Base-by-base conservation (phyloP, 1,140 invertebrate genomes). In the Lordiphosa mommai region DNA sequence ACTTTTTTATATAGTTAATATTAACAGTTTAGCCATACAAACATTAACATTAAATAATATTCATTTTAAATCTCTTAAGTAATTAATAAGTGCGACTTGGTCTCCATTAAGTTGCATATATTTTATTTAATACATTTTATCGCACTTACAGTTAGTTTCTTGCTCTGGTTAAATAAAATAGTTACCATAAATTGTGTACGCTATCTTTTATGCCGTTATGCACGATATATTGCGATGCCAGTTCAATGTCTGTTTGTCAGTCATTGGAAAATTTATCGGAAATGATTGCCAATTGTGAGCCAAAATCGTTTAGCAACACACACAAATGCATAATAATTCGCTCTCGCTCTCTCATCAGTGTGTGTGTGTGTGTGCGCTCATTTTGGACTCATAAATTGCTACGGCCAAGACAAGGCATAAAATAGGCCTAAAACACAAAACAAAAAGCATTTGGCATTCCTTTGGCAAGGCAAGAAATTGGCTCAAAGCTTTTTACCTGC, bases 71-170 rank as follows among this genome's bases (percentile, higher is more conserved):
- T 17, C 16, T 17, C 16, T 17, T 3, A 2, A 2, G 1, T 17
- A 17, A 17, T 17, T 17, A 3, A 17, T 27, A 7, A 27, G 23
- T 27, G 6, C 5, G 7, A 4, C 2, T 27, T 7, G 7, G 23
- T 7, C 23, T 27, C 23, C 23, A 27, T 27, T 27, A 7, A 2
- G 23, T 7, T 6, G 23, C 23, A 27, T 27, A 27, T 27, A 7
- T 6, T 27, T 27, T 7, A 27, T 27, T 27, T 27, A 27, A 27
- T 7, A 27, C 23, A n/a, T 27, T 27, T 27, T 27, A 27, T 27
- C 23, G n/a, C n/a, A n/a, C n/a, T n/a, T 7, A 1, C 23, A 7
- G 4, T 7, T 6, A 7, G 61, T 63, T 74, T 53, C 36, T 55
- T 53, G 14, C 23, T 38, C 10, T 49, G 7, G 23, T 27, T 27